phyloP scores from a whole-genome alignment of 2,113 vertebrate genomes.

The Macrotis lagotis region DNA sequence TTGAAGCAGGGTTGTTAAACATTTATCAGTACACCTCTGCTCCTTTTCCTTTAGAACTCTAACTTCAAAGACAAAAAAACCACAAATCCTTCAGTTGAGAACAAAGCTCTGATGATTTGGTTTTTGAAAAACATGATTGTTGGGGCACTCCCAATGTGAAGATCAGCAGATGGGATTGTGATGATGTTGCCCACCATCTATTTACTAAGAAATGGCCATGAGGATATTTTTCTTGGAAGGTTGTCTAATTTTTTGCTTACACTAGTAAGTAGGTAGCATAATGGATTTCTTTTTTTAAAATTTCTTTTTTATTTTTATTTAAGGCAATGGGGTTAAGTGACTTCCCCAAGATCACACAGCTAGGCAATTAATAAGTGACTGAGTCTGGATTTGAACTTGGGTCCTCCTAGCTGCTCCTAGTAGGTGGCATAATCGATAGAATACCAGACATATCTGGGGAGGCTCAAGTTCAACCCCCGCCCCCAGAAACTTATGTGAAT shows the following conservation, averaged over 20 bases:
- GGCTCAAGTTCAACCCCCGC: neutral
- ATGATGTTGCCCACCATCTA: neutral
- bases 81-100: neutral
- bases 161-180: neutral
- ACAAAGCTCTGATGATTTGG: neutral
- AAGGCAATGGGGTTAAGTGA: too few relatives aligned
- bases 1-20: neutral
- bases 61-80: neutral
- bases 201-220: neutral
- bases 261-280: neutral
- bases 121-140: neutral
- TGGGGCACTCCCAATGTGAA: neutral
- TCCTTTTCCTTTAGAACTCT: neutral
- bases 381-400: too few relatives aligned
- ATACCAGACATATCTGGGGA: neutral
- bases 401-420: too few relatives aligned
- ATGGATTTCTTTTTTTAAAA: too few relatives aligned
- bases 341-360: too few relatives aligned
- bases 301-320: too few relatives aligned
- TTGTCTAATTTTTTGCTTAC: neutral
- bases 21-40: neutral
- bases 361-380: too few relatives aligned
- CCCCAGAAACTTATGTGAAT: neutral
- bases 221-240: neutral
- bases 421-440: neutral